Percentiles rank a stretch among this genome's conserved stretches.
Evolutionary conservation across 1,140 invertebrate genomes (phyloP).

Genomic region (Temnothorax longispinosus): DNA sequence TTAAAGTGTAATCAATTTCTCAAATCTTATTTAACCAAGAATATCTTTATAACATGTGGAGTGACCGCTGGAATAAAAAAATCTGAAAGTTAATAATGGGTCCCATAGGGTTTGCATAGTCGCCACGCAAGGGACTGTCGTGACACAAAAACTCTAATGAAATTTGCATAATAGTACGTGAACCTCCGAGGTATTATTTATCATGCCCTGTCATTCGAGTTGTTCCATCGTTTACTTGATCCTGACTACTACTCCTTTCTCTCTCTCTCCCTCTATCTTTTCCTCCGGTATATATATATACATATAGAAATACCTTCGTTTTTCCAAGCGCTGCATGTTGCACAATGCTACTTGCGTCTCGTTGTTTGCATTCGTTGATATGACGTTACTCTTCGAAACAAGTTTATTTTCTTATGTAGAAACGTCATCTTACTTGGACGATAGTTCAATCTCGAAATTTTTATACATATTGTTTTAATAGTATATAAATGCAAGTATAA

Average conservation of each 20-base stretch:
- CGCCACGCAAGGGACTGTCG: slow-evolving; percentile 39
- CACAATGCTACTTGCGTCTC: background rate
- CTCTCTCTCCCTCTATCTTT: background rate
- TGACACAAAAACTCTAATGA: slow-evolving; percentile 74
- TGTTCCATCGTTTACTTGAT: slow-evolving; percentile 63
- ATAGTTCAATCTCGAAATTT: background rate
- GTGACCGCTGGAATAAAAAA: slow-evolving; percentile 17
- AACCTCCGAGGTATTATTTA: slow-evolving; percentile 69
- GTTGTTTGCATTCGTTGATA: background rate
- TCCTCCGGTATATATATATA: background rate
- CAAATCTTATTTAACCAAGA: background rate
- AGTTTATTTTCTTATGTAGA: background rate
- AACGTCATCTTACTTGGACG: background rate
- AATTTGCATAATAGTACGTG: slow-evolving; percentile 76
- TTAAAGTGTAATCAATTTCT: background rate
- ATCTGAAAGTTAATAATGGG: slow-evolving; percentile 67
- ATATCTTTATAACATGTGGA: slow-evolving; percentile 34
- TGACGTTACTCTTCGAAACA: background rate
- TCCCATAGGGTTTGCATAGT: slow-evolving; percentile 17
- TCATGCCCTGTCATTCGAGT: slow-evolving; percentile 68
- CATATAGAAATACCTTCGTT: background rate
- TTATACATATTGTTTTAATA: background rate
- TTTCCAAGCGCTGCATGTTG: background rate
- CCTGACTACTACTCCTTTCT: background rate
- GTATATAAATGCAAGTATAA: background rate